Evolutionary conservation across 2,797 vertebrate species (phyloP), one percentile per base, ranked within the genome.

Genomic region (Botia almorhae): DNA sequence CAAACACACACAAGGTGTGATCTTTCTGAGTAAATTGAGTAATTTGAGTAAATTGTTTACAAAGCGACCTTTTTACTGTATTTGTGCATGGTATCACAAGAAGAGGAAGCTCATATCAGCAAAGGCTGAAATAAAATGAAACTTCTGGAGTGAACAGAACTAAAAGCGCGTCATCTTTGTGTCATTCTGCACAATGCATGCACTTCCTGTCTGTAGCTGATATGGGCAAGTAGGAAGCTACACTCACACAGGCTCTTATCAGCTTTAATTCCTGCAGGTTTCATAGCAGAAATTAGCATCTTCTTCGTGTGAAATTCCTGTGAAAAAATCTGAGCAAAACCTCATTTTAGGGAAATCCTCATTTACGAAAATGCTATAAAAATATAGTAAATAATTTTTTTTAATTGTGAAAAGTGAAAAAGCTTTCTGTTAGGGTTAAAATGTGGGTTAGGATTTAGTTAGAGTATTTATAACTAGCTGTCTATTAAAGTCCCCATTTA

Each of bases 211-310:
- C 80, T 64, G 43, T 46, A 39, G 85, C 75, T 89, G 88, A 90
- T 88, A 89, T 58, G 77, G 79, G 58, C 46, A 73, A 65, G 61
- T 16, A 17, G 51, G 51, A 53, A 53, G 17, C 51, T 76, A 79
- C 82, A 84, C 84, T 86, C 88, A 89, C 80, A 63, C 85, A 87
- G 70, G 80, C 78, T 51, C 86, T 91, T 89, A 91, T 91, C 87
- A 82, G 55, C 65, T 64, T 78, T 84, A 84, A 84, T 86, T 90
- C 73, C 79, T 85, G 82, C 76, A 83, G 76, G 82, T 82, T 72
- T 83, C 75, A n/a, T 75, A 83, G 81, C 85, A 85, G 76, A 87
- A 89, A 89, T 91, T 89, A 90, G 86, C 82, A 84, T 87, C 84
- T 77, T 71, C 29, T 85, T 72, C 67, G 56, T 61, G 69, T 69